Percentiles rank a stretch among this genome's conserved stretches.
These are phyloP conservation scores for Mesoclemmys tuberculata DNA, from an alignment of 2,113 vertebrate genomes.

Conservation along the genomic window DNA sequence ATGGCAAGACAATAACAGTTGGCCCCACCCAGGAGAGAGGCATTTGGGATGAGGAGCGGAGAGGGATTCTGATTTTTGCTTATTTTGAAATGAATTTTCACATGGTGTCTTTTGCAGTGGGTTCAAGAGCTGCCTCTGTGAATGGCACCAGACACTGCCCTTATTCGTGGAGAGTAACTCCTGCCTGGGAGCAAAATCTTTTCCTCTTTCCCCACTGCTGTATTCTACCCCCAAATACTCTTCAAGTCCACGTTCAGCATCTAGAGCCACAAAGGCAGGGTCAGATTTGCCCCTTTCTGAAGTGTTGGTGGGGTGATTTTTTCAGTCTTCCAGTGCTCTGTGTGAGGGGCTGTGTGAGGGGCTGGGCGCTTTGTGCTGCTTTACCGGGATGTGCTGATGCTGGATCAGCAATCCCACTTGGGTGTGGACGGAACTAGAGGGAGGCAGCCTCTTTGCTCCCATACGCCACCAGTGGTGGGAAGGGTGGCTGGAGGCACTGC, in stretches of 20 bases:
- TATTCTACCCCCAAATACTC: background rate
- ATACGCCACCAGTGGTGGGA: background rate
- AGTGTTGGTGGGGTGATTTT: background rate
- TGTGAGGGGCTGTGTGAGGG: background rate
- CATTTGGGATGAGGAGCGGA: background rate
- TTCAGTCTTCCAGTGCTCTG: background rate
- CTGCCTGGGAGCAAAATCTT: background rate
- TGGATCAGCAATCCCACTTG: background rate
- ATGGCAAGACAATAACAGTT: background rate
- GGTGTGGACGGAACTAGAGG: background rate
- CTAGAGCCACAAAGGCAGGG: background rate
- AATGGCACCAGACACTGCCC: background rate
- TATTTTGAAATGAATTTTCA: background rate
- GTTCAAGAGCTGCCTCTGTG: background rate
- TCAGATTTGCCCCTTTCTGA: background rate
- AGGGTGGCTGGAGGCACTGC: background rate
- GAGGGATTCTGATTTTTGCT: background rate
- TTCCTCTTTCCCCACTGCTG: background rate
- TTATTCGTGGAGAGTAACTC: background rate
- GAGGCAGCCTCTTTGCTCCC: background rate
- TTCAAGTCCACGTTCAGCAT: no score
- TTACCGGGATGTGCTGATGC: background rate
- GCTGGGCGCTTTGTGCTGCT: conserved; percentile 15
- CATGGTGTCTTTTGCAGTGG: background rate
- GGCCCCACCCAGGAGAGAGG: background rate